Percentiles rank a stretch among this genome's conserved stretches.
Conservation (phyloP, 2,888 invertebrate genomes). For the Onchidella celtica region DNA sequence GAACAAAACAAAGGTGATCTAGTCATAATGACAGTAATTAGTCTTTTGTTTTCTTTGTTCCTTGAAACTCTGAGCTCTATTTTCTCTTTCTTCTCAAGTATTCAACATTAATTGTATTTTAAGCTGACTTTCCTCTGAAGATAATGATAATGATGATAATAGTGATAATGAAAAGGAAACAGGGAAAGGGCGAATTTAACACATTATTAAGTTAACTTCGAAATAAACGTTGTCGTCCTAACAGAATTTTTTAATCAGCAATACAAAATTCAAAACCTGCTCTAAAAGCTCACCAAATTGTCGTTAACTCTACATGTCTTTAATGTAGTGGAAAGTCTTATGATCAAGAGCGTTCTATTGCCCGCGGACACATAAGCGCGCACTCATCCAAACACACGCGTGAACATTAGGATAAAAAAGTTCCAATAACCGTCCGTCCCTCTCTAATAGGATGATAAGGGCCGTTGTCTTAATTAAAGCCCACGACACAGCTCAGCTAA, state of each 20-base stretch:
- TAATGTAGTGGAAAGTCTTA: background rate
- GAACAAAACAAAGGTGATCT: too few species aligned
- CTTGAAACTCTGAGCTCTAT: too few species aligned
- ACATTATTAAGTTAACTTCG: too few species aligned
- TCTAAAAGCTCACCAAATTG: background rate
- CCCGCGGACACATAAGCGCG: background rate
- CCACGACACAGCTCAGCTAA: background rate
- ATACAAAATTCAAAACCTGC: background rate
- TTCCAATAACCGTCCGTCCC: background rate
- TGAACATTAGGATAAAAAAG: slow-evolving; percentile 11
- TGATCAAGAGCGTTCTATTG: background rate
- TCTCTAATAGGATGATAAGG: slow-evolving; percentile 28
- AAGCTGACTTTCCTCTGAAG: background rate
- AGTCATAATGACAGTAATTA: too few species aligned
- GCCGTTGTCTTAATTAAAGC: slow-evolving; percentile 4
- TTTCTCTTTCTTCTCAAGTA: too few species aligned
- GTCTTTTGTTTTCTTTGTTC: too few species aligned
- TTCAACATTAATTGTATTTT: too few species aligned
- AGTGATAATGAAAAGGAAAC: background rate
- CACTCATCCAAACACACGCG: background rate
- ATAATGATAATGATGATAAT: background rate
- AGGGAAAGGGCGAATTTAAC: too few species aligned
- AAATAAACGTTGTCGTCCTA: too few species aligned
- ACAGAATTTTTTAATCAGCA: background rate
- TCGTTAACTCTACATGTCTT: background rate